Evolutionary conservation across 2,888 invertebrate species (phyloP).

Genomic region (Hoplodrina ambigua): DNA sequence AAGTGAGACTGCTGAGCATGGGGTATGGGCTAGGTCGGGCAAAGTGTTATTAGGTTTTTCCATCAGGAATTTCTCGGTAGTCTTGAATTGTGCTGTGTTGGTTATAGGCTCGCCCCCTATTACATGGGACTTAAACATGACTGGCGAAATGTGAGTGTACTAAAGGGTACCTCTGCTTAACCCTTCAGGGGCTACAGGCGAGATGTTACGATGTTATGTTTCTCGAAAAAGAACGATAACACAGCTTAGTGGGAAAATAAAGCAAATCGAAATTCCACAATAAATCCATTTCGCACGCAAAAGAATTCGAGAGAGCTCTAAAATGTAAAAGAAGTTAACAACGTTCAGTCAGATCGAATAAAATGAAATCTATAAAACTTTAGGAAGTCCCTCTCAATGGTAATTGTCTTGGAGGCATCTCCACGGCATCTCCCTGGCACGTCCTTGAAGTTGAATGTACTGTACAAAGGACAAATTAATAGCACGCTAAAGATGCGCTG

Average conservation of each 20-base stretch:
- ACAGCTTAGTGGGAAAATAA: slow-evolving; percentile 53
- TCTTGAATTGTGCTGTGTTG: no score
- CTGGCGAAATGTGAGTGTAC: no score
- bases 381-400: slow-evolving; percentile 67
- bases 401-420: slow-evolving; percentile 67
- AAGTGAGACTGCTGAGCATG: no score
- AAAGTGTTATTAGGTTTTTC: no score
- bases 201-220: neutral
- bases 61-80: no score
- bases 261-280: slow-evolving; percentile 57
- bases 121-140: no score
- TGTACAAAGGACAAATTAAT: slow-evolving; percentile 72
- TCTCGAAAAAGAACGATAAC: slow-evolving; percentile 22
- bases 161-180: no score
- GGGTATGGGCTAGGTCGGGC: no score
- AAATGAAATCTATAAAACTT: slow-evolving; percentile 68
- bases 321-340: slow-evolving; percentile 64
- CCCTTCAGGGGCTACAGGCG: no score
- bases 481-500: slow-evolving; percentile 73
- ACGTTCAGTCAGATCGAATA: slow-evolving; percentile 62
- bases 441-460: slow-evolving; percentile 65
- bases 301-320: slow-evolving; percentile 61
- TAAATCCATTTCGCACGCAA: slow-evolving; percentile 61
- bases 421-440: slow-evolving; percentile 64
- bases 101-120: no score